Base-by-base conservation (phyloP, 1,140 invertebrate genomes). In the Thaumatotibia leucotreta region DNA sequence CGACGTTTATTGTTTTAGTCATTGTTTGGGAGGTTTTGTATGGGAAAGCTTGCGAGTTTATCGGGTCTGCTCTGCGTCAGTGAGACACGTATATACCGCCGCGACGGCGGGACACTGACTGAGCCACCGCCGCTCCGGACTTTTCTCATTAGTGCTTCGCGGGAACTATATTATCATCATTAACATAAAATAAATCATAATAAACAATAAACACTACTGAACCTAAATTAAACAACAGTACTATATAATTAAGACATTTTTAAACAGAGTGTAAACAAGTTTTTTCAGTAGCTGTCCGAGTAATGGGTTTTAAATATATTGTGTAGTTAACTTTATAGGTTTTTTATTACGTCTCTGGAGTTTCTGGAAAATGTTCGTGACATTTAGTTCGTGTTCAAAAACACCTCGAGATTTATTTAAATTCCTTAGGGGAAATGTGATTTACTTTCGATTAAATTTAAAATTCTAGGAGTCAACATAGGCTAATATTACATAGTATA, bases 1-100 rank as follows among this genome's bases (percentile, higher is more conserved):
- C 67, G 45, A 82, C 50, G 75, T 79, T 79, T 20, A 74, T 73
- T 63, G 72, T 45, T 66, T 73, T 75, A 14, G 72, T 70, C 82
- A 83, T 84, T 32, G 31, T 79, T 68, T 24, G 64, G 11, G 31
- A 17, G 6, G 50, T 64, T 3, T 67, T 23, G 31, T 14, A 20
- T 29, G 50, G 68, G 69, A 65, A 24, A 49, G 65, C 17, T 27
- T 24, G 52, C 22, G 52, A 52, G 20, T 23, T 11, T 52, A 9
- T 10, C 49, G 49, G 6, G 23, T 27, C 9, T 1, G n/a, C 22
- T 9, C 49, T 50, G 8, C 20, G 5, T 11, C 17, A 22, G 50
- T 22, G 50, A 22, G 50, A 24, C 17, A 11, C 49, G 49, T 27
- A 9, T 0, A 23, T 24, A 20, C 23, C 50, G 22, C n/a, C 50